Base-by-base conservation (phyloP, 2,113 vertebrate genomes). In the Stercorarius parasiticus region DNA sequence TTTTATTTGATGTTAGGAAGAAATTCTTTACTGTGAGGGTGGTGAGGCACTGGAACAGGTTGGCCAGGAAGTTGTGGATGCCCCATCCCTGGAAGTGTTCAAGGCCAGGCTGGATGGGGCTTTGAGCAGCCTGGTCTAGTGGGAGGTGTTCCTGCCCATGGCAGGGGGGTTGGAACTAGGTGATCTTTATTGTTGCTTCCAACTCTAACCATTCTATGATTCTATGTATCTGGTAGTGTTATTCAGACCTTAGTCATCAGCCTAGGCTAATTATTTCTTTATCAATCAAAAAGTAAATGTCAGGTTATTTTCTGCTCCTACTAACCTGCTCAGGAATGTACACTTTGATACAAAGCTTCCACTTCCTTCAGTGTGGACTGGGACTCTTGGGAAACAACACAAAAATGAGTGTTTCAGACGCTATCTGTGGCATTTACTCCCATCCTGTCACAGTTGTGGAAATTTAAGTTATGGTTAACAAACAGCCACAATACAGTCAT, bases 341-440 rank as follows among this genome's bases (percentile, higher is more conserved):
- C 2, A 3, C 34, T 70, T 79, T 42, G 38, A 74, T 79, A 34
- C 34, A 90, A 53, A 94, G 53, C 45, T 82, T 79, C 80, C 56
- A 43, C 34, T 90, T 92, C 80, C 65, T 83, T 72, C 43, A 53
- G 26, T 47, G 34, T 22, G n/a, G 61, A 36, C 36, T 15, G 13
- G 34, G 38, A 42, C 45, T 80, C 64, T 83, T 59, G 49, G 90
- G 72, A 94, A 93, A 86, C 10, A 83, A 14, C 17, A 56, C 22
- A 80, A 76, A 80, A 76, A 30, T 0, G 1, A 47, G 4, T 0
- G 1, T 38, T 89, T 87, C 40, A 64, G 50, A 17, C 6, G 0
- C 43, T 92, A 30, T 93, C 66, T 79, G 43, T 82, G 62, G 53
- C 70, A 58, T 94, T 94, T 90, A 82, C 62, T 96, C 70, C 77